Evolutionary conservation across 2,888 invertebrate genomes (phyloP).

Genomic region (Idaea dimidiata): DNA sequence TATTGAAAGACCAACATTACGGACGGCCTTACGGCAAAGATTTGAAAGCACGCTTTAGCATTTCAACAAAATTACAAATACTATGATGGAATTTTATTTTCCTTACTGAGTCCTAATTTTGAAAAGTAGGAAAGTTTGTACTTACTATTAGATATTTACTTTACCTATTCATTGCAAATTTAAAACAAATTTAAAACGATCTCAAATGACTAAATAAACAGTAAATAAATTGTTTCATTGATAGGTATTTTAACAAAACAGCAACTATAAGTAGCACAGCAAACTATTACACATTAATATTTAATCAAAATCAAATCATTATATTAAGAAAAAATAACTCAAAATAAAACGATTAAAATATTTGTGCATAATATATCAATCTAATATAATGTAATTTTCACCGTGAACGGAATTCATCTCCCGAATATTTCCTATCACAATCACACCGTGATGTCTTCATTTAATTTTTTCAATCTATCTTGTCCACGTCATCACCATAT

Average conservation of each 20-base stretch:
- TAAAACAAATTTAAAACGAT: neutral
- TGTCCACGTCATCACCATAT: constrained; percentile 57
- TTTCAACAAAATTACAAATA: no score
- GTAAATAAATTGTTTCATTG: no score
- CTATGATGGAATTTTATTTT: no score
- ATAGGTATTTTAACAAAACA: no score
- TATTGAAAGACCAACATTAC: no score
- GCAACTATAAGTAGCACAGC: neutral
- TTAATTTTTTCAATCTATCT: constrained; percentile 56
- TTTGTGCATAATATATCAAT: neutral
- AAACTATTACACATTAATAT: neutral
- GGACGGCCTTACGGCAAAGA: no score
- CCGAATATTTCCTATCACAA: constrained; percentile 1
- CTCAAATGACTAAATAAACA: neutral
- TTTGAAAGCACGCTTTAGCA: no score
- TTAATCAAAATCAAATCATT: neutral
- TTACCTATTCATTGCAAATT: neutral
- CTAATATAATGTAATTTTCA: neutral
- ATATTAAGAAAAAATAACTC: neutral
- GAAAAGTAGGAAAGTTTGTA: no score
- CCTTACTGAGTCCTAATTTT: no score
- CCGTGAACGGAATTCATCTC: neutral
- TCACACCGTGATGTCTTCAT: constrained; percentile 62
- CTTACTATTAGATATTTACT: neutral
- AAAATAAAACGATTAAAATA: neutral